Evolutionary conservation across 2,888 invertebrate genomes (phyloP).

Genomic region (Cremastinae sp.): DNA sequence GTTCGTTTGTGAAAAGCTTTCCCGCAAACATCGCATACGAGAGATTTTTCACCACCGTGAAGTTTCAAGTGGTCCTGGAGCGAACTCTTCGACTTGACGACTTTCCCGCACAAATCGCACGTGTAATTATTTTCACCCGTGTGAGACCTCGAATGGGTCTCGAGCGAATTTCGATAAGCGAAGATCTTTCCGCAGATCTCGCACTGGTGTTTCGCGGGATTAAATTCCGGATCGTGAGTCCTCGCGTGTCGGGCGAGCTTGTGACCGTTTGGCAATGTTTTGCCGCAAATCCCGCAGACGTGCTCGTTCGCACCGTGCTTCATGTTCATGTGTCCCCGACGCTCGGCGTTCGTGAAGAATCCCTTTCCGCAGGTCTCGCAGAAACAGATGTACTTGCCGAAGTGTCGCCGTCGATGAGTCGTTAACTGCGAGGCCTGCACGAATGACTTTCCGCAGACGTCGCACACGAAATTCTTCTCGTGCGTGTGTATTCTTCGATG

Average conservation of each 20-base stretch:
- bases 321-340: constrained; percentile 76
- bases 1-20: constrained; percentile 79
- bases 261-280: constrained; percentile 74
- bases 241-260: constrained; percentile 70
- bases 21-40: constrained; percentile 79
- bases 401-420: constrained; percentile 74
- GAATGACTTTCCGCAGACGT: constrained; percentile 75
- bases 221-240: constrained; percentile 75
- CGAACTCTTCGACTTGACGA: constrained; percentile 78
- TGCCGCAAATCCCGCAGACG: constrained; percentile 71
- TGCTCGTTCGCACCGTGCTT: constrained; percentile 76
- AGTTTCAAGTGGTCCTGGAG: constrained; percentile 79
- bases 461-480: constrained; percentile 74
- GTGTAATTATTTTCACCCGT: constrained; percentile 76
- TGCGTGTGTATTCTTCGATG: constrained; percentile 74
- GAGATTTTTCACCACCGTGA: constrained; percentile 79
- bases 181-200: constrained; percentile 79
- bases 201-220: constrained; percentile 76
- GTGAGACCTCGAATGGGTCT: constrained; percentile 76
- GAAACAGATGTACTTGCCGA: constrained; percentile 70
- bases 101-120: constrained; percentile 79
- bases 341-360: constrained; percentile 76
- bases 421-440: constrained; percentile 74
- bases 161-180: constrained; percentile 77
- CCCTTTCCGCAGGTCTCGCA: constrained; percentile 74